Evolutionary conservation across 64 coral and sea anemone species (phyloP), one percentile per base, ranked within the genome.

Genomic region (Acropora yongei): DNA sequence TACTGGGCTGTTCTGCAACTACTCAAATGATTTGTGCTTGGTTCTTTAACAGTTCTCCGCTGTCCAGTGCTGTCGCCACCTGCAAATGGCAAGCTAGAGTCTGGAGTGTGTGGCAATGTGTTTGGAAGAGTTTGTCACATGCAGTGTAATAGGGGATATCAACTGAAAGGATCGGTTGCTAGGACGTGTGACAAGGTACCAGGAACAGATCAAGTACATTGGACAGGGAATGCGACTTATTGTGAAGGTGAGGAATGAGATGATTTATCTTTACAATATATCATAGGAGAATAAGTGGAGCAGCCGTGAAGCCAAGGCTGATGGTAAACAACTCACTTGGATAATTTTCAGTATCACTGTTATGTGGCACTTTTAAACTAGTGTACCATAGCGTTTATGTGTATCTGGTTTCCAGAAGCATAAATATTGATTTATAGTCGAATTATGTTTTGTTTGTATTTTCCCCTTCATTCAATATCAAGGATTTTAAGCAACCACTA

Each of bases 101-200:
- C 49, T 42, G 53, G 48, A 2, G 78, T 43, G 20, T 93, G 92
- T 61, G 60, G 46, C 17, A 91, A 91, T 60, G n/a, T 83, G 1
- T 47, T 60, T 53, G 89, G 89, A n/a, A 91, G 89, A 47, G 12
- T 46, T 16, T 91, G 89, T 51, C 79, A 41, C 53, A 16, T 91
- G 30, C 46, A 80, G 41, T 91, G 89, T 43, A 20, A 91, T 49
- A 80, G 75, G 42, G 89, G 89, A n/a, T 91, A 83, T 57, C 44
- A 91, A 43, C 40, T 91, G 51, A 80, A 61, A 49, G 89, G 79
- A 83, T 63, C 89, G 7, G 66, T 57, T 18, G 73, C 42, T 43
- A 72, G 89, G n/a, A 91, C 72, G 14, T 91, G 89, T 20, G 77
- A 80, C 18, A 90, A 13, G 77, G 12, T 51, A 72, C 18, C 46